Percentiles rank a stretch among this genome's conserved stretches.
phyloP scores from a whole-genome alignment of 2,797 vertebrate genomes.

The Bucorvus abyssinicus region DNA sequence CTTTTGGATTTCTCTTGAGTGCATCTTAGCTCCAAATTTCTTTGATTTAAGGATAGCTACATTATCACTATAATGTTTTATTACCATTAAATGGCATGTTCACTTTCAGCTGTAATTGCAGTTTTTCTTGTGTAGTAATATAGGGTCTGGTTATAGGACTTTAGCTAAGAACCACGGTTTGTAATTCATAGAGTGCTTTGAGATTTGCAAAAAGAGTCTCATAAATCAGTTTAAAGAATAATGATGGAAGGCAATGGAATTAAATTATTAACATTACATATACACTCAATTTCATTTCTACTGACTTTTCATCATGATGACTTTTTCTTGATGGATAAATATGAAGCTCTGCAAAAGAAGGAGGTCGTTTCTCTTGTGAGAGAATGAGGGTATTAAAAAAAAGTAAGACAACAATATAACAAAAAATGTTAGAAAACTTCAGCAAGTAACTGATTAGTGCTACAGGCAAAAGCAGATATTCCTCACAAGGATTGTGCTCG shows the following conservation, averaged over 20 bases:
- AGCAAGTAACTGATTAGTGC: background rate
- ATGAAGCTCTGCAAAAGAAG: background rate
- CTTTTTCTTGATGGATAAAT: background rate
- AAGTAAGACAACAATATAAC: too few relatives aligned
- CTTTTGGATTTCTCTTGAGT: background rate
- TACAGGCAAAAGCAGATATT: background rate
- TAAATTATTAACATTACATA: background rate
- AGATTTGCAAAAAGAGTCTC: background rate
- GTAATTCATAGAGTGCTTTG: background rate
- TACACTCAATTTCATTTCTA: background rate
- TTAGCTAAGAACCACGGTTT: background rate
- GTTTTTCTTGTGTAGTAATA: background rate
- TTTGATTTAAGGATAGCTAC: background rate
- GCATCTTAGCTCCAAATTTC: background rate
- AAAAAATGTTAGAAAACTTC: background rate
- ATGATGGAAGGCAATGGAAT: background rate
- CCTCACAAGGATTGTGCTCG: background rate
- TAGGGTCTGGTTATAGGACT: background rate
- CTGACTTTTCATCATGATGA: background rate
- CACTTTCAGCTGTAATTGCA: background rate
- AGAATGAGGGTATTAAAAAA: background rate
- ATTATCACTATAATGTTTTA: background rate
- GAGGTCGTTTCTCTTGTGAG: background rate
- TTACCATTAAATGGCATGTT: background rate
- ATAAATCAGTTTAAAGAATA: constrained; percentile 20